Evolutionary conservation across 2,113 vertebrate genomes (phyloP), one percentile per base, ranked within the genome.

Genomic region (Phrynosoma platyrhinos): DNA sequence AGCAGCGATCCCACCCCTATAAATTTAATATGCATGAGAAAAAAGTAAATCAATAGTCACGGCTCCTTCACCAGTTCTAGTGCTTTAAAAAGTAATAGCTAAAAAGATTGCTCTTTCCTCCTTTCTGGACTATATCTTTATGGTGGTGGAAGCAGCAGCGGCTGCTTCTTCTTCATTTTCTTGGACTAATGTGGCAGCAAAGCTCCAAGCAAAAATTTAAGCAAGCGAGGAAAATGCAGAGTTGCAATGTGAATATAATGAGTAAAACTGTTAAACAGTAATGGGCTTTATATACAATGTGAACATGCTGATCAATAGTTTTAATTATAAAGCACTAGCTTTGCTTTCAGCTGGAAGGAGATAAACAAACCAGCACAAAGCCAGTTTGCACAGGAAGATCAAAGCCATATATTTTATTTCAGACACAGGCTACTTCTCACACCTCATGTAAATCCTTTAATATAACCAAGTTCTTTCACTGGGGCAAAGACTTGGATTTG

Each of bases 211-310:
- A 68, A 76, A 76, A 79, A 62, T 16, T 62, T 84, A 72, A 62
- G 76, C 68, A 74, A 74, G 47, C 21, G 27, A 82, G 4, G 83
- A 82, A 85, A 68, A 82, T 69, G 36, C 42, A 32, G 47, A 58
- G 58, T 4, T 69, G 42, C 58, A 82, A n/a, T 86, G 32, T 30
- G 47, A 69, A 82, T 77, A 81, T 76, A 83, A 88, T 82, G 58
- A 71, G 74, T 27, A 77, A 88, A 88, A 76, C 86, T 76, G 86
- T 87, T 85, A 62, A 87, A 80, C 79, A 68, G 36, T 82, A 82
- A 83, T 77, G 9, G 80, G 72, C 42, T 9, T 36, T 82, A 87
- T 76, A 87, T 87, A 82, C 55, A 87, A 82, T 32, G 40, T 87
- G 86, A 32, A 76, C 86, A 64, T 75, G 47, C 36, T 32, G 71